phyloP scores from a whole-genome alignment of 1,140 invertebrate genomes.

The Helicoverpa zea region DNA sequence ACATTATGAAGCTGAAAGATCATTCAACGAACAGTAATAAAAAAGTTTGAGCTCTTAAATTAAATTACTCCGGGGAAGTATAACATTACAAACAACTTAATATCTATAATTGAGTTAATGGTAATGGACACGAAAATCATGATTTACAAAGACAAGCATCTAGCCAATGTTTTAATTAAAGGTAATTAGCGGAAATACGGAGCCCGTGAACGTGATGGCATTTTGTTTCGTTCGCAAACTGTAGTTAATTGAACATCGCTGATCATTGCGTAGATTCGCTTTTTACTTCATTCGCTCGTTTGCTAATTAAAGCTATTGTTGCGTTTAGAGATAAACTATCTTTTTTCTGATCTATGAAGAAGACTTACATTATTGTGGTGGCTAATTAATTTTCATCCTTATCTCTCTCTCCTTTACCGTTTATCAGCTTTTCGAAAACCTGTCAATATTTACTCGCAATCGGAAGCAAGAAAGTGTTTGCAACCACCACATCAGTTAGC shows the following conservation, averaged over 20 bases:
- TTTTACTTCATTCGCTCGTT: not conserved
- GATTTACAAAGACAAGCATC: slow-evolving; percentile 6
- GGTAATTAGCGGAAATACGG: slow-evolving; percentile 25
- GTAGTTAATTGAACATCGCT: slow-evolving; percentile 5
- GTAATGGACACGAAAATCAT: slow-evolving; percentile 14
- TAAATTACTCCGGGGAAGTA: not conserved
- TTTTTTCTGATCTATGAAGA: no score
- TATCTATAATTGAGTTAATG: slow-evolving; percentile 15
- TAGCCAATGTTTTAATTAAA: slow-evolving; percentile 19
- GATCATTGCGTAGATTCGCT: not conserved
- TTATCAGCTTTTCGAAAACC: not conserved
- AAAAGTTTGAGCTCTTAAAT: not conserved
- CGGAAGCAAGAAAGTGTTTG: not conserved
- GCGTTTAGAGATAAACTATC: not conserved
- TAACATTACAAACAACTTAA: slow-evolving; percentile 13
- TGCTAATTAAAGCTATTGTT: not conserved
- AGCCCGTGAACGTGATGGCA: not conserved
- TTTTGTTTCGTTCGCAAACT: not conserved
- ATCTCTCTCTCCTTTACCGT: no score
- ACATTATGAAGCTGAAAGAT: not conserved
- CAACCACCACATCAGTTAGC: not conserved
- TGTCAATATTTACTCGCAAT: not conserved
- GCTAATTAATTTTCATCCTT: no score
- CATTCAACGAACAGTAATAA: not conserved
- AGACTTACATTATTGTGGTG: no score